Evolutionary conservation across 2,888 invertebrate species (phyloP).

Genomic region (Ariolimax columbianus): DNA sequence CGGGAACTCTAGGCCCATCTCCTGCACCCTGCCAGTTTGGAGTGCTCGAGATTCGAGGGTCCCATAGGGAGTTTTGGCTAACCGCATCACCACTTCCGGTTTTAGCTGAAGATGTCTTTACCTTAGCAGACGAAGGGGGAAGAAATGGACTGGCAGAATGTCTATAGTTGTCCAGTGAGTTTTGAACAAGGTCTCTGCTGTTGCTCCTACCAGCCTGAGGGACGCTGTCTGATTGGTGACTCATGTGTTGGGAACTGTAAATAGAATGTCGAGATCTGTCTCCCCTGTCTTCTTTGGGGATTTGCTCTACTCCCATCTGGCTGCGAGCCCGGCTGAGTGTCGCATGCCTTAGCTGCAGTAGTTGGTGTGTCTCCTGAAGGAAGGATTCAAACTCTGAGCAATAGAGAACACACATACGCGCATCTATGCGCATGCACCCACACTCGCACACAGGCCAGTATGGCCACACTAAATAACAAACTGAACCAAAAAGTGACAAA

Average conservation of each 20-base stretch:
- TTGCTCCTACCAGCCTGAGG: slow-evolving; percentile 1
- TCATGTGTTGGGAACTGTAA: background rate
- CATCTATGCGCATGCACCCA: no score
- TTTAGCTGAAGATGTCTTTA: background rate
- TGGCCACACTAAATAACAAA: no score
- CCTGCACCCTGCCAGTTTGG: slow-evolving; percentile 50
- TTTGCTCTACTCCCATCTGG: slow-evolving; percentile 64
- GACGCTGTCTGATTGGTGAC: background rate
- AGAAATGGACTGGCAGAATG: background rate
- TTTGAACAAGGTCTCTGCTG: slow-evolving; percentile 14
- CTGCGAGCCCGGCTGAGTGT: slow-evolving; percentile 71
- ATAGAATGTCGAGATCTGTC: background rate
- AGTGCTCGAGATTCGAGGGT: slow-evolving; percentile 63
- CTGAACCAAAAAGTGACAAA: no score
- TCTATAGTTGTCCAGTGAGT: background rate
- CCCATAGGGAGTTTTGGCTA: slow-evolving; percentile 54
- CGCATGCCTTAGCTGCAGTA: slow-evolving; percentile 66
- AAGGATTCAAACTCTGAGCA: background rate
- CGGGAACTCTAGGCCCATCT: background rate
- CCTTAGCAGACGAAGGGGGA: slow-evolving; percentile 1
- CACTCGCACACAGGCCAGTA: no score
- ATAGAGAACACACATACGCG: background rate
- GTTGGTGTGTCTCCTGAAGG: slow-evolving; percentile 78
- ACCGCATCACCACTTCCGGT: background rate
- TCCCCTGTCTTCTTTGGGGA: slow-evolving; percentile 23